Evolutionary conservation across 1,140 invertebrate species (phyloP).

Genomic region (Drosophila littoralis): DNA sequence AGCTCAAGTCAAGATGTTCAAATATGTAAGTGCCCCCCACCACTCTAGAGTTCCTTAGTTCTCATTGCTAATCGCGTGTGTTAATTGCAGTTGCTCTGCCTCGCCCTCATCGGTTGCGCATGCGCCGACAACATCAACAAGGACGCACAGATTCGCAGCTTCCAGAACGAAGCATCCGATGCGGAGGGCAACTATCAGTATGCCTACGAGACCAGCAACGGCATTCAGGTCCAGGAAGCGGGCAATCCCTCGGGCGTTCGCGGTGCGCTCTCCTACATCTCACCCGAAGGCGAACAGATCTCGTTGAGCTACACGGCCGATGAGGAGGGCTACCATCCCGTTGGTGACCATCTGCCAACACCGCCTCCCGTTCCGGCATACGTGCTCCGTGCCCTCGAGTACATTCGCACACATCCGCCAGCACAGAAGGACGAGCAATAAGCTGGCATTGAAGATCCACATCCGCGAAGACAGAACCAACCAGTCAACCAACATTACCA

Average conservation of each 20-base stretch:
- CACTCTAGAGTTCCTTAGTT: not conserved
- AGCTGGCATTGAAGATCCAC: constrained; percentile 2
- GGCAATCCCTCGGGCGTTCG: constrained; percentile 74
- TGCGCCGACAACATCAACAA: constrained; percentile 81
- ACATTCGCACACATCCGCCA: constrained; percentile 85
- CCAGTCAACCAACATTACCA: constrained; percentile 23
- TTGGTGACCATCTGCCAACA: constrained; percentile 86
- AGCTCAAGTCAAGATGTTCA: constrained; percentile 61
- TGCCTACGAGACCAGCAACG: constrained; percentile 80
- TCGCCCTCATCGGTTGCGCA: constrained; percentile 67
- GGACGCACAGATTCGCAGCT: constrained; percentile 81
- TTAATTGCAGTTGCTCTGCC: constrained; percentile 57
- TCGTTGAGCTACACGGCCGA: constrained; percentile 87
- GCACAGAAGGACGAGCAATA: constrained; percentile 75
- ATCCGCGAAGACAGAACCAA: constrained; percentile 20
- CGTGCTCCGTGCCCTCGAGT: constrained; percentile 84
- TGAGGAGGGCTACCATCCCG: constrained; percentile 86
- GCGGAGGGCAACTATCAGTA: constrained; percentile 79
- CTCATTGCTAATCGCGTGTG: not conserved
- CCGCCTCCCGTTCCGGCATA: constrained; percentile 84
- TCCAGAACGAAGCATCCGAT: constrained; percentile 77
- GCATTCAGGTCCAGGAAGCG: constrained; percentile 76
- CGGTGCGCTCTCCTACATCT: constrained; percentile 71
- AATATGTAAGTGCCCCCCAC: constrained; percentile 67
- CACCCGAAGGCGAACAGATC: constrained; percentile 85